A percentile compares a stretch with the other conserved stretches of the same genome.
phyloP scores from a whole-genome alignment of 64 coral and sea anemone genomes.

The Dendrophyllia cribrosa region DNA sequence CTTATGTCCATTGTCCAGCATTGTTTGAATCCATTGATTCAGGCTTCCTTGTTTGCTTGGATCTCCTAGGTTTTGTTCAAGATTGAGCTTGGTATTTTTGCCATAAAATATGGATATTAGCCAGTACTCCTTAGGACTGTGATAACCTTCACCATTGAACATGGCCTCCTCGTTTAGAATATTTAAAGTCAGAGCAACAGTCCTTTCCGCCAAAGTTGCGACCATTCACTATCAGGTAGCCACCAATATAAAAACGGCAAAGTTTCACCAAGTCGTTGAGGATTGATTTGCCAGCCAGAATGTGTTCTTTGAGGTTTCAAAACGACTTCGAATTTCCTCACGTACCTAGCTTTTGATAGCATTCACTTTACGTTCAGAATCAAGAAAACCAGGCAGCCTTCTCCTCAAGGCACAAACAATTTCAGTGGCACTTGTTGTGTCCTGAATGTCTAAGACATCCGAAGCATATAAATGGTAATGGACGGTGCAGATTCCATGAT shows the following conservation, averaged over 20 bases:
- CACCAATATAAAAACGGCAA: slow-evolving; percentile 10
- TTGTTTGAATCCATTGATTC: slow-evolving; percentile 27
- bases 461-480: slow-evolving; percentile 14
- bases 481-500: slow-evolving; percentile 11
- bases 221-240: slow-evolving; percentile 35
- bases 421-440: slow-evolving; percentile 34
- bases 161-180: slow-evolving; percentile 37
- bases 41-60: not conserved
- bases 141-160: slow-evolving; percentile 12
- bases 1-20: not conserved
- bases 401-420: slow-evolving; percentile 18
- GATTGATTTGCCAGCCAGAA: slow-evolving; percentile 40
- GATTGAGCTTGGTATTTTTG: slow-evolving; percentile 27
- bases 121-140: slow-evolving; percentile 58
- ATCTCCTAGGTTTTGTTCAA: slow-evolving; percentile 51
- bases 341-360: not conserved
- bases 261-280: not conserved
- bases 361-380: slow-evolving; percentile 46
- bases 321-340: slow-evolving; percentile 11
- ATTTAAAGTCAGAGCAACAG: slow-evolving; percentile 16
- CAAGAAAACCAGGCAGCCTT: slow-evolving; percentile 21
- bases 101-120: slow-evolving; percentile 57
- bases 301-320: slow-evolving; percentile 15
- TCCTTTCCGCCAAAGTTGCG: slow-evolving; percentile 43
- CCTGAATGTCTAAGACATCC: slow-evolving; percentile 29